Conservation (phyloP, 2,888 invertebrate species). For the Axea sp. region DNA sequence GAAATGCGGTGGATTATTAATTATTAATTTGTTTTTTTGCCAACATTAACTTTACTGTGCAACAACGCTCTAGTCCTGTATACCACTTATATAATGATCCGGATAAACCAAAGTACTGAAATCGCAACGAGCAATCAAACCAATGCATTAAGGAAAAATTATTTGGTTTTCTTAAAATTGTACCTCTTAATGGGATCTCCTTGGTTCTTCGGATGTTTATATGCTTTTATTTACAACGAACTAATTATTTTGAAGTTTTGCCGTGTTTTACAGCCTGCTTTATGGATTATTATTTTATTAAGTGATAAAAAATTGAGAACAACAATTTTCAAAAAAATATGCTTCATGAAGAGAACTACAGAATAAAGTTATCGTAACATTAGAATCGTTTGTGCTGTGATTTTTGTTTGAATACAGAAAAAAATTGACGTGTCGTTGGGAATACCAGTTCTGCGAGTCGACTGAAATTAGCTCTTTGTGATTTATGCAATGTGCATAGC, state of each 20-base stretch:
- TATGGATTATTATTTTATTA: conserved; percentile 68
- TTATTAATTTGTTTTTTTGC: conserved; percentile 69
- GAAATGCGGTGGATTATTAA: conserved; percentile 65
- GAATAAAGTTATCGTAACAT: not conserved
- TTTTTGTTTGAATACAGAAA: conserved; percentile 7
- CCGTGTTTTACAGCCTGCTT: conserved; percentile 66
- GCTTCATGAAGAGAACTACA: not conserved
- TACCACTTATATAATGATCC: conserved; percentile 68
- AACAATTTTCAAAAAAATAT: conserved; percentile 22
- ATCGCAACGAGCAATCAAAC: conserved; percentile 65
- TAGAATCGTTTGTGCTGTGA: not conserved
- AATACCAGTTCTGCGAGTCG: conserved; percentile 44
- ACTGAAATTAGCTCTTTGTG: conserved; percentile 43
- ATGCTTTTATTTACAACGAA: conserved; percentile 66
- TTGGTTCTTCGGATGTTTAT: conserved; percentile 69
- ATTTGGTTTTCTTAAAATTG: conserved; percentile 68
- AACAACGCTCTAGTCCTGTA: conserved; percentile 70
- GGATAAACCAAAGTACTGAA: conserved; percentile 67
- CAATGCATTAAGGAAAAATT: conserved; percentile 66
- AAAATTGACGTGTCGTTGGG: conserved; percentile 6
- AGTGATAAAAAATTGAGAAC: conserved; percentile 21
- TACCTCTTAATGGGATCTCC: conserved; percentile 72
- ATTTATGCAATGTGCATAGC: conserved; percentile 28
- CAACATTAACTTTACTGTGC: conserved; percentile 65
- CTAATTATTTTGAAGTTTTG: conserved; percentile 68